Evolutionary conservation across 2,113 vertebrate genomes (phyloP).

Genomic region (Pteropus alecto): DNA sequence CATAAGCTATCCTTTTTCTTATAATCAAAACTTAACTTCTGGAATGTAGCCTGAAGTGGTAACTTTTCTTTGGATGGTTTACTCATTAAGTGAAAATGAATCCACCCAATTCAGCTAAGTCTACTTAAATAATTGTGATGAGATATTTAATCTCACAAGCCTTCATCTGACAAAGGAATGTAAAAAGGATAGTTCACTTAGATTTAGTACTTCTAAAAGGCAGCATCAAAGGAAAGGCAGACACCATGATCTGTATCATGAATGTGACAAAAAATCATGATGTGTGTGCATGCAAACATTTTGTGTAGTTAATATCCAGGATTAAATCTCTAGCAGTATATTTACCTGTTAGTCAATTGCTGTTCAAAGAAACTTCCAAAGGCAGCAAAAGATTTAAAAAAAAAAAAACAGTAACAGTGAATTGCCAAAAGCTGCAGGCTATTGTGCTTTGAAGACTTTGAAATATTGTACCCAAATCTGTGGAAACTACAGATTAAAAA

Average conservation of each 20-base stretch:
- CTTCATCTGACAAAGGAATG: not conserved
- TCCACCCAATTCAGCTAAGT: constrained; percentile 38
- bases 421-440: constrained; percentile 67
- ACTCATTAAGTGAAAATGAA: constrained; percentile 23
- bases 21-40: constrained; percentile 24
- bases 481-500: constrained; percentile 41
- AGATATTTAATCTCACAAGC: constrained; percentile 13
- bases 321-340: constrained; percentile 59
- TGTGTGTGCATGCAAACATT: constrained; percentile 70
- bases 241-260: constrained; percentile 55
- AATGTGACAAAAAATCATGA: not conserved
- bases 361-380: constrained; percentile 82
- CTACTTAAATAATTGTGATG: not conserved
- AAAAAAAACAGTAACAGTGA: constrained; percentile 74
- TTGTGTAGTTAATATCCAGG: constrained; percentile 38
- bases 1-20: constrained; percentile 43
- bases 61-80: constrained; percentile 40
- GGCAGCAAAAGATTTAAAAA: constrained; percentile 82
- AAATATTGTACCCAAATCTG: constrained; percentile 11
- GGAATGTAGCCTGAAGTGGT: not conserved
- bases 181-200: constrained; percentile 43
- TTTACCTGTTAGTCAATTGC: constrained; percentile 82
- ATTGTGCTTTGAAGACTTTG: constrained; percentile 45
- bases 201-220: constrained; percentile 8
- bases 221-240: constrained; percentile 68